Base-by-base conservation (phyloP, 2,113 vertebrate species). In the Brachypteracias leptosomus region DNA sequence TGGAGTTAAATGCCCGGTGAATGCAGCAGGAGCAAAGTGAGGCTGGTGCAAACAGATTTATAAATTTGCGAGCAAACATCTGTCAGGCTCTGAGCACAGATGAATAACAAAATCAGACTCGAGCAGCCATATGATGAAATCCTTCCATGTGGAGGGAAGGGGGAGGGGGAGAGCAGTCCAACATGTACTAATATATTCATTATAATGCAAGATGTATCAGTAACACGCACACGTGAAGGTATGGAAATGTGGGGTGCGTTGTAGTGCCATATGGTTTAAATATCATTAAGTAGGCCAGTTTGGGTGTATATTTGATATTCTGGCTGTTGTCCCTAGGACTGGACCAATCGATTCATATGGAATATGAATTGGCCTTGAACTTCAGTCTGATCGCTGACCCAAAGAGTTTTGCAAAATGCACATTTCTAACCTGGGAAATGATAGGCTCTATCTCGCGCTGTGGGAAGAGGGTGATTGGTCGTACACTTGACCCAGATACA, bases 401-500 rank as follows among this genome's bases (percentile, higher is more conserved):
- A n/a, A 61, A 77, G 87, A 66, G 83, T 61, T 95, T 94, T 94
- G 79, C 70, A 84, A 92, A 95, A 94, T 13, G 36, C 80, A 28
- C 67, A 42, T 83, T 95, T 73, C 44, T 35, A 94, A 94, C 88
- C 92, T 86, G 85, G 49, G 95, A 63, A 94, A 6, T 0, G 33
- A 93, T 55, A 88, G 82, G 89, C 94, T 95, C 7, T 5, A n/a
- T 42, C 75, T 66, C 14, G 67, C 0, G 1, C 71, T 16, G 38
- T 22, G 31, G 63, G 76, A 88, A 90, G 95, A 93, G 79, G 38
- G 44, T 0, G 6, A 35, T n/a, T 28, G 11, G 88, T 67, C 3
- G 3, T 66, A 92, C 90, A 65, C 79, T 90, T 96, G 96, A 97
- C 95, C 93, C 63, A 96, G 68, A 94, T 92, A 75, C 72, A 95